phyloP scores from a whole-genome alignment of 2,888 invertebrate genomes.

The Desoria tigrina region DNA sequence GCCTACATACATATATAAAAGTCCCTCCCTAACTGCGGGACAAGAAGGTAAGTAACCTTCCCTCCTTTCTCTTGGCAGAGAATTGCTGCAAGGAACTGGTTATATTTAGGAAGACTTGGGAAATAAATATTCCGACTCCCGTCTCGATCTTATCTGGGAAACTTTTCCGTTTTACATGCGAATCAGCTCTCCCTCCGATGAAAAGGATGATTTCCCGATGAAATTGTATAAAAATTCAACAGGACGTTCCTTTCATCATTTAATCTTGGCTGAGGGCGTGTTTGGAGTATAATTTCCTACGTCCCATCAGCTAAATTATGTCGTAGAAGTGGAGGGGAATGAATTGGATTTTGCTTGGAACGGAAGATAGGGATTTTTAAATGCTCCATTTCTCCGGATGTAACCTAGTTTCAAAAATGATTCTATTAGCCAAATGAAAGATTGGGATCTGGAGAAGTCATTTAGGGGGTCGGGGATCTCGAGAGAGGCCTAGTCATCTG shows the following conservation, averaged over 20 bases:
- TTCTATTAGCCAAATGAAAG: constrained; percentile 11
- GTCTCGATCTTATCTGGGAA: too few relatives aligned
- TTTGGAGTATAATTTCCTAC: neutral
- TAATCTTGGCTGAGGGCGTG: neutral
- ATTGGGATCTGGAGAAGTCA: constrained; percentile 1
- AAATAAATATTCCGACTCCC: too few relatives aligned
- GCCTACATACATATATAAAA: neutral
- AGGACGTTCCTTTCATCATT: neutral
- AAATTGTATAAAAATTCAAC: constrained; percentile 5
- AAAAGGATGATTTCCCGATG: constrained; percentile 1
- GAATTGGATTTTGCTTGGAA: neutral
- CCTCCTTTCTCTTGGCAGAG: too few relatives aligned
- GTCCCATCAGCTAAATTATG: too few relatives aligned
- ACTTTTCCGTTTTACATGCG: too few relatives aligned
- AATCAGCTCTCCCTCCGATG: neutral
- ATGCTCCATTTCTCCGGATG: neutral
- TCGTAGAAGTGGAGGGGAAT: neutral
- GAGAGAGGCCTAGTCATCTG: too few relatives aligned
- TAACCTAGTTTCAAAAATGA: constrained; percentile 12
- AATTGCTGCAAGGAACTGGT: too few relatives aligned
- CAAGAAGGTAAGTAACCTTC: constrained; percentile 4
- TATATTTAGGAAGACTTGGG: too few relatives aligned
- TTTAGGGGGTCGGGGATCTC: neutral
- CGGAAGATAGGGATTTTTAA: neutral
- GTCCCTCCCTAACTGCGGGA: neutral